Evolutionary conservation across 2,797 vertebrate genomes (phyloP).

Genomic region (Bradypus variegatus): DNA sequence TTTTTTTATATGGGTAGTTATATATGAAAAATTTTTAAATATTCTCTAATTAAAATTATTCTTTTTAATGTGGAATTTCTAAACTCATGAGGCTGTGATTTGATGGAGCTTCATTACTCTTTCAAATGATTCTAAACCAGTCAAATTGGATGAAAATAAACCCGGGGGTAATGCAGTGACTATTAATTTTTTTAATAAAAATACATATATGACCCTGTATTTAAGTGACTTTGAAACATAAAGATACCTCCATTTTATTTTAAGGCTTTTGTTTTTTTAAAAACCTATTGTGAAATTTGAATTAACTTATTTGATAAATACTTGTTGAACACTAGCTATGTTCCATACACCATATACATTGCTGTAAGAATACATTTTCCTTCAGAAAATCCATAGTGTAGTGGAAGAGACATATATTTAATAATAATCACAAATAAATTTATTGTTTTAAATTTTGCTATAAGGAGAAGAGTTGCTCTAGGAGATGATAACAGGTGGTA

Average conservation of each 20-base stretch:
- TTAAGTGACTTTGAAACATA: constrained; percentile 5
- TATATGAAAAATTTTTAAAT: not conserved
- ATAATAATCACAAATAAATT: not conserved
- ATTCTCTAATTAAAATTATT: not conserved
- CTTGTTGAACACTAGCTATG: not conserved
- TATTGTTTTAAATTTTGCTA: not conserved
- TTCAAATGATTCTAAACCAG: not conserved
- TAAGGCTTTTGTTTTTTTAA: not conserved
- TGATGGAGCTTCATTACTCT: not conserved
- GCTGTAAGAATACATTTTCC: not conserved
- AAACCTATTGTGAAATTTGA: constrained; percentile 14
- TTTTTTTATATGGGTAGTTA: no score
- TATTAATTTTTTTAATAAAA: constrained; percentile 7
- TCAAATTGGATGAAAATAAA: not conserved
- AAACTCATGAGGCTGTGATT: not conserved
- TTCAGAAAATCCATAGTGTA: not conserved
- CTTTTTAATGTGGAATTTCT: constrained; percentile 15
- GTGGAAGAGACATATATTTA: not conserved
- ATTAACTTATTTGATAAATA: constrained; percentile 14
- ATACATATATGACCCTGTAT: not conserved
- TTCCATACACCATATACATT: not conserved
- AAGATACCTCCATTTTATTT: not conserved
- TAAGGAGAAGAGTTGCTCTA: not conserved
- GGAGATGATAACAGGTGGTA: not conserved
- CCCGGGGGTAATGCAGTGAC: not conserved